phyloP scores from a whole-genome alignment of 2,113 vertebrate species.

The Helogale parvula region DNA sequence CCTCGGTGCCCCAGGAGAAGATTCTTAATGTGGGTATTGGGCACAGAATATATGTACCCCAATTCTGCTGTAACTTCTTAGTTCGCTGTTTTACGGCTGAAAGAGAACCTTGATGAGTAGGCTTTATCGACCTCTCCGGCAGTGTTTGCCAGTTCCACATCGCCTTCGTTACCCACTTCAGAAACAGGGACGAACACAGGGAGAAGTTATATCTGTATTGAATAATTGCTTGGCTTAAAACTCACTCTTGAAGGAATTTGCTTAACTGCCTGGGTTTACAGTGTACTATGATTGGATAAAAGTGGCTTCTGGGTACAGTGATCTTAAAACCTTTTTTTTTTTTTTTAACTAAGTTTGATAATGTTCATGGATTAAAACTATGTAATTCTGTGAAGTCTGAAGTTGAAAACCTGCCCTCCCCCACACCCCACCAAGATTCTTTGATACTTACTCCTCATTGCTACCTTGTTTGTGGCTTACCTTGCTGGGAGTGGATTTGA shows the following conservation, averaged over 20 bases:
- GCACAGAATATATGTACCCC: not conserved
- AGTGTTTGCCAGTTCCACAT: not conserved
- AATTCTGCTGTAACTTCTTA: not conserved
- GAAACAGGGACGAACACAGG: not conserved
- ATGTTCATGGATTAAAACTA: not conserved
- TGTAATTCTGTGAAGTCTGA: not conserved
- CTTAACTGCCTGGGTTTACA: not conserved
- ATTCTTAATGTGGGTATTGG: not conserved
- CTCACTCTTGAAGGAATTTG: not conserved
- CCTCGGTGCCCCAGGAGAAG: too few relatives aligned
- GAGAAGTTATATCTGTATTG: not conserved
- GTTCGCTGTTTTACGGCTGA: not conserved
- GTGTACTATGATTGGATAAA: not conserved
- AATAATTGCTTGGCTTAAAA: not conserved
- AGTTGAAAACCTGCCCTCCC: not conserved
- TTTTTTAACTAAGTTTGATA: not conserved
- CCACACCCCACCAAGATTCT: not conserved
- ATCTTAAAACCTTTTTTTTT: not conserved
- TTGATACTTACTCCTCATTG: not conserved
- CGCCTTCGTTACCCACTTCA: not conserved
- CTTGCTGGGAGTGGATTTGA: not conserved
- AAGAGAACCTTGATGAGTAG: not conserved
- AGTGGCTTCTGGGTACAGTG: not conserved
- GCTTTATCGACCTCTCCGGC: not conserved
- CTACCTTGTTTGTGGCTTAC: not conserved